Evolutionary conservation across 2,888 invertebrate species (phyloP).

Genomic region (Cecidostiba fungosa): DNA sequence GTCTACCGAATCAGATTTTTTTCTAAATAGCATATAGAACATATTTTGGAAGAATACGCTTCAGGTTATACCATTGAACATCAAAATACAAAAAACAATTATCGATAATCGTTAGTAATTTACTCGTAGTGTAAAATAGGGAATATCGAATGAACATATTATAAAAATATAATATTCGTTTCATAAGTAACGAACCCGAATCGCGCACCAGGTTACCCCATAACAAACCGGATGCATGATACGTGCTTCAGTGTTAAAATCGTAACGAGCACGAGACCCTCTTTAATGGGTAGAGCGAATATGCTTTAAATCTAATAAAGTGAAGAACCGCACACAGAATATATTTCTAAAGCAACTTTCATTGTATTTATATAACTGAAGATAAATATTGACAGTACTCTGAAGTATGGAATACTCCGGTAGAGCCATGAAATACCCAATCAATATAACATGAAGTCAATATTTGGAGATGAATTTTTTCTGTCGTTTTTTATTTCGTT

Average conservation of each 20-base stretch:
- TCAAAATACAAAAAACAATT: slow-evolving; percentile 15
- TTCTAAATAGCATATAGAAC: slow-evolving; percentile 22
- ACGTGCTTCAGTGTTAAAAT: neutral
- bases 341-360: slow-evolving; percentile 12
- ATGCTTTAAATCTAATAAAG: neutral
- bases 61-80: neutral
- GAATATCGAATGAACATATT: slow-evolving; percentile 13
- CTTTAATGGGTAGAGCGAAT: neutral
- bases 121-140: neutral
- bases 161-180: slow-evolving; percentile 6
- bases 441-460: neutral
- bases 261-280: neutral
- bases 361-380: neutral
- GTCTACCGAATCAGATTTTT: slow-evolving; percentile 19
- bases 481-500: neutral
- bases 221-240: neutral
- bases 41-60: neutral
- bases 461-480: neutral
- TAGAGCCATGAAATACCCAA: neutral
- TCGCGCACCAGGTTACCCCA: neutral
- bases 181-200: neutral
- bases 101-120: neutral
- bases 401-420: neutral
- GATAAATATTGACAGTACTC: neutral
- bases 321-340: neutral